Percentiles rank a stretch among this genome's conserved stretches.
Conservation (phyloP, 2,888 invertebrate genomes). For the Apamea monoglypha region DNA sequence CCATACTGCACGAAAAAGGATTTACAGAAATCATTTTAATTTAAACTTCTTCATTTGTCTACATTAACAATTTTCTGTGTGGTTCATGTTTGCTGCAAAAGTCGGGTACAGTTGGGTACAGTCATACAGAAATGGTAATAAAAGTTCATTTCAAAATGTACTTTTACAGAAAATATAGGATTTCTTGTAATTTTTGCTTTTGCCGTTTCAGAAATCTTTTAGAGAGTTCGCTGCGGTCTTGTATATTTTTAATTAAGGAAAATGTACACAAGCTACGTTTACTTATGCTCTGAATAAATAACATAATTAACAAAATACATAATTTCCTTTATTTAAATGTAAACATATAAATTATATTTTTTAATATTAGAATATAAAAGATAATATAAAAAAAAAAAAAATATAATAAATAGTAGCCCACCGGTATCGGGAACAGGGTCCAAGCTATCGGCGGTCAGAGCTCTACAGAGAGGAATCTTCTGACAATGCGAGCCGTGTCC, state of each 20-base stretch:
- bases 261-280: too few species aligned
- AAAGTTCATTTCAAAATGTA: not conserved
- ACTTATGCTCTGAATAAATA: not conserved
- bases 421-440: too few species aligned
- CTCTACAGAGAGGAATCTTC: too few species aligned
- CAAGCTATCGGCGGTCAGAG: too few species aligned
- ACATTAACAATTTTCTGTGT: not conserved
- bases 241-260: not conserved
- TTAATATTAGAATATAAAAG: too few species aligned
- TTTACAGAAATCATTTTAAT: conserved; percentile 2
- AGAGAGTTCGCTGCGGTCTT: not conserved
- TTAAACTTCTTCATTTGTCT: conserved; percentile 5
- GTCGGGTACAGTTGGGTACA: not conserved
- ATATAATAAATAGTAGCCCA: too few species aligned
- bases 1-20: not conserved
- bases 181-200: not conserved
- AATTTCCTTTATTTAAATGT: too few species aligned
- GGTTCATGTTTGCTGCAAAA: not conserved
- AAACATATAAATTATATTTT: too few species aligned
- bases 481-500: too few species aligned
- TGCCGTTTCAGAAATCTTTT: not conserved
- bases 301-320: too few species aligned
- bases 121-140: not conserved
- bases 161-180: not conserved
- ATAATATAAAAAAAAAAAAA: too few species aligned